A percentile compares a stretch with the other conserved stretches of the same genome.
These are phyloP conservation scores for Megaceryle alcyon DNA, from an alignment of 2,797 vertebrate genomes.

Conservation along the genomic window DNA sequence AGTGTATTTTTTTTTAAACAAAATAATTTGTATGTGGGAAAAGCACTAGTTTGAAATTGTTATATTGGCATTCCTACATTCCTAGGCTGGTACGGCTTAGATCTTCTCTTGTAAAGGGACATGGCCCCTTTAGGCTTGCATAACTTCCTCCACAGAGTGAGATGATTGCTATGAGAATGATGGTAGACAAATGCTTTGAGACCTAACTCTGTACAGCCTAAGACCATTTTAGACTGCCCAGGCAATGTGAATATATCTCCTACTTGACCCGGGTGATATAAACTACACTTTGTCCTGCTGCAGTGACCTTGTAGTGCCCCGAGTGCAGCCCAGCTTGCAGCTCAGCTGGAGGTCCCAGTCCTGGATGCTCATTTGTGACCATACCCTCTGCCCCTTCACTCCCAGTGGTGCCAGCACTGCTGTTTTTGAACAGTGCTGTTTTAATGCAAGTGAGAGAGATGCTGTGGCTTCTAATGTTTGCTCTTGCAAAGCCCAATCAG, in stretches of 20 bases:
- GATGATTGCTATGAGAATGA: neutral
- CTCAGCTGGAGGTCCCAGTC: neutral
- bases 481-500: neutral
- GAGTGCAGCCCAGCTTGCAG: neutral
- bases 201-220: neutral
- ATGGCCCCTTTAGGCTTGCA: neutral
- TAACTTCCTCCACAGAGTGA: neutral
- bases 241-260: neutral
- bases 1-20: neutral
- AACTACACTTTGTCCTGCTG: neutral
- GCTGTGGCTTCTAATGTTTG: neutral
- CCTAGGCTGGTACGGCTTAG: neutral
- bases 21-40: neutral
- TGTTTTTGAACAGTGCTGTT: neutral
- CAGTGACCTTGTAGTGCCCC: neutral
- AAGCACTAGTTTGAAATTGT: neutral
- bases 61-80: neutral
- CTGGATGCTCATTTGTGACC: fast-evolving
- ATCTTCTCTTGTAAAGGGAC: neutral
- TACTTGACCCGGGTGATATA: neutral
- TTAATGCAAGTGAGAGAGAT: neutral
- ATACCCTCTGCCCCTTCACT: neutral
- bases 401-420: neutral
- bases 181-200: neutral
- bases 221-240: neutral